Percentiles rank a stretch among this genome's conserved stretches.
phyloP scores from a whole-genome alignment of 2,113 vertebrate genomes.

The Ceyx melanurus region DNA sequence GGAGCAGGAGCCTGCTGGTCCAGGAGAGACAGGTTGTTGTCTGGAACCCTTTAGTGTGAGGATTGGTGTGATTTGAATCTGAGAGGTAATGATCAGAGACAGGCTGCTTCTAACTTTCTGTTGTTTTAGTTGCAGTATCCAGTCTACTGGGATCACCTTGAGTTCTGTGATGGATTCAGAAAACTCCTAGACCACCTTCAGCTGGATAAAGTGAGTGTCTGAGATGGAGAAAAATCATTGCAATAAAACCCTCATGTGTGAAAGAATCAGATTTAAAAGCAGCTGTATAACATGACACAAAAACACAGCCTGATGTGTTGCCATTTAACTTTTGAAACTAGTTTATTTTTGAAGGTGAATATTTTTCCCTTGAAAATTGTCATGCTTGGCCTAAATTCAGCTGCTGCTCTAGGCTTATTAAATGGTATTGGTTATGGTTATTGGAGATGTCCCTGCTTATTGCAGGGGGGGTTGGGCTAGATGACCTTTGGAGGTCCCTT shows the following conservation, averaged over 20 bases:
- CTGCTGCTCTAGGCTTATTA: neutral
- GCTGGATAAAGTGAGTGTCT: slow-evolving; percentile 89
- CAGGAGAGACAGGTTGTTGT: neutral
- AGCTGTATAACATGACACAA: neutral
- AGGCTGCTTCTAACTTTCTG: neutral
- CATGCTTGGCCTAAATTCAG: neutral
- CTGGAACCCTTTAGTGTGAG: neutral
- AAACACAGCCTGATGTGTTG: neutral
- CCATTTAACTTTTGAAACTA: neutral
- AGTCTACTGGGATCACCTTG: slow-evolving; percentile 95
- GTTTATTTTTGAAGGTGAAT: slow-evolving; percentile 5
- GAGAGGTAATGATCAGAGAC: neutral
- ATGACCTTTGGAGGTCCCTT: too few species aligned
- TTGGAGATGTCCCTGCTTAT: too few species aligned
- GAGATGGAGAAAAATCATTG: neutral
- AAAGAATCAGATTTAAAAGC: neutral
- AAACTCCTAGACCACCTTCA: slow-evolving; percentile 97
- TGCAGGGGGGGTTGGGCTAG: too few species aligned
- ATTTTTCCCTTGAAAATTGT: neutral
- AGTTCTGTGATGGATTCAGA: slow-evolving; percentile 97
- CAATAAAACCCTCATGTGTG: neutral
- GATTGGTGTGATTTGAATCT: neutral
- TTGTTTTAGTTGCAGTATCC: slow-evolving; percentile 90
- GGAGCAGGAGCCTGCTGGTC: neutral
- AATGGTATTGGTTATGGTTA: neutral